phyloP scores from a whole-genome alignment of 1,140 invertebrate genomes.

The Sweltsa coloradensis region DNA sequence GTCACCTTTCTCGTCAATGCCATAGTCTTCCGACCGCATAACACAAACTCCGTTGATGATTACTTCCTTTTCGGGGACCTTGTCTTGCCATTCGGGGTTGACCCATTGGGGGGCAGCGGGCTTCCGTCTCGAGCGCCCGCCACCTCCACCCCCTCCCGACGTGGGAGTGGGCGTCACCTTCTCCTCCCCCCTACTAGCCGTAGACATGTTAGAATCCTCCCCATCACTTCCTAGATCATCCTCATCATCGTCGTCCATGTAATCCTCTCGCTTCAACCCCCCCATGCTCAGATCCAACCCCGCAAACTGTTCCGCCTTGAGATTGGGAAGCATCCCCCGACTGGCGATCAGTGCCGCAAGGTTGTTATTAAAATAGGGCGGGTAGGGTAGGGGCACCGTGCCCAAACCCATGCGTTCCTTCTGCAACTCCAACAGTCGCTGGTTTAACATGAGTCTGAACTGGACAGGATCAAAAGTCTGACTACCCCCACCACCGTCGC shows the following conservation, averaged over 20 bases:
- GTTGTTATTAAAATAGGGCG: conserved; percentile 61
- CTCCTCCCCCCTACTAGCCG: conserved; percentile 29
- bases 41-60: conserved; percentile 88
- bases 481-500: conserved; percentile 38
- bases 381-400: conserved; percentile 50
- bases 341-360: conserved; percentile 55
- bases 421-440: conserved; percentile 72
- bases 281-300: conserved; percentile 72
- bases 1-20: conserved; percentile 34
- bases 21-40: conserved; percentile 66
- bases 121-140: conserved; percentile 58
- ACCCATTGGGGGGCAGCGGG: conserved; percentile 94
- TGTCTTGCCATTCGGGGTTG: conserved; percentile 78
- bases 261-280: conserved; percentile 58
- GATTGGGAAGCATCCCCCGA: conserved; percentile 47
- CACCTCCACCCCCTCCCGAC: conserved; percentile 13
- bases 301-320: conserved; percentile 59
- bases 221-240: conserved; percentile 63
- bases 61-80: conserved; percentile 44
- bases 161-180: conserved; percentile 25
- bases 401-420: conserved; percentile 58
- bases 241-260: conserved; percentile 57
- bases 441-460: conserved; percentile 75
- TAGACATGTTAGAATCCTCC: conserved; percentile 44
- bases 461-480: conserved; percentile 72